Evolutionary conservation across 2,113 vertebrate species (phyloP), one percentile per base, ranked within the genome.

Genomic region (Alaudala cheleensis): DNA sequence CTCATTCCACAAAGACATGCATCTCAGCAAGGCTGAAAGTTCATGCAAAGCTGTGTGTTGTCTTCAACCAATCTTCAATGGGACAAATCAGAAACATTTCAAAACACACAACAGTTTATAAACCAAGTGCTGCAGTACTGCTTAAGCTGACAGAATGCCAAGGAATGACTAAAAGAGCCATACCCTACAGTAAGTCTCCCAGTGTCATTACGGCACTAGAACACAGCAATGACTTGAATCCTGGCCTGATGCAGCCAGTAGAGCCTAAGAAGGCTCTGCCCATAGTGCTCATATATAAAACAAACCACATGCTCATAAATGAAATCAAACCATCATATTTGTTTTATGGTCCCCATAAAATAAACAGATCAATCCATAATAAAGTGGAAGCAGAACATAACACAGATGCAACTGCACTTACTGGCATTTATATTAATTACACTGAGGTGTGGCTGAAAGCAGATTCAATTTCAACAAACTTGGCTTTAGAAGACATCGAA

Each of bases 301-400:
- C 28, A 91, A 78, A 51, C 61, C 56, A 58, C 4, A 4, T 49
- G 58, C 53, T 66, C 17, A 0, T 67, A 90, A 94, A 82, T 70
- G 28, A 93, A 89, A 92, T 33, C 64, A 12, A 88, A 67, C 56
- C 39, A 74, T 78, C 4, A 1, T 65, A 81, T 53, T 88, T 95
- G 37, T 57, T 94, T 92, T 80, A 88, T 34, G 31, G 53, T 29
- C 26, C 31, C 20, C 76, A 88, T 93, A 92, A 97, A 93, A 31
- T 29, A 80, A 92, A 47, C 28, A 44, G 54, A 92, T 93, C 72
- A 81, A 92, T 93, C 73, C 50, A 72, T 87, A 95, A 86, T 83
- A 64, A 95, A 91, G 33, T 69, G 76, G 49, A 88, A 81, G 24
- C 11, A 92, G 54, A 78, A 77, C 3, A 11, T 37, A 81, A 54